Percentiles rank a stretch among this genome's conserved stretches.
These are phyloP conservation scores for Psix sp. DNA, from an alignment of 1,140 invertebrate genomes.

Conservation along the genomic window DNA sequence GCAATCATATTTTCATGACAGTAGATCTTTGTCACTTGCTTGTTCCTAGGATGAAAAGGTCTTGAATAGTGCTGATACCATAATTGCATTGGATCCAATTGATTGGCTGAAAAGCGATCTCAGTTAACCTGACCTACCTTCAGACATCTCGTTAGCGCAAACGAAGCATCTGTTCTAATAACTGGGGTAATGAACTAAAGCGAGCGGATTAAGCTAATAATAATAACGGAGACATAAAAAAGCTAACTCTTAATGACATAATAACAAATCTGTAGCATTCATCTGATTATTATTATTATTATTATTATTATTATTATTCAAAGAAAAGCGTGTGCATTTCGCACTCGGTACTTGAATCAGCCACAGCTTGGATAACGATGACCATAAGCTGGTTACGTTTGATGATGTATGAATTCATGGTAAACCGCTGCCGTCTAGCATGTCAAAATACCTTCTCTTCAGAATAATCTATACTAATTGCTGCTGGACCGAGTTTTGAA, in stretches of 20 bases:
- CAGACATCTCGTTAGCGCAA: constrained; percentile 9
- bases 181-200: constrained; percentile 32
- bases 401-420: constrained; percentile 64
- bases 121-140: background rate
- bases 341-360: constrained; percentile 51
- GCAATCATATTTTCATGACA: no score
- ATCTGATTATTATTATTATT: constrained; percentile 54
- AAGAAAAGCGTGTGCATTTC: constrained; percentile 46
- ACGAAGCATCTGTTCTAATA: constrained; percentile 14
- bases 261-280: constrained; percentile 38
- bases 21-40: no score
- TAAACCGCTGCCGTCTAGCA: constrained; percentile 61
- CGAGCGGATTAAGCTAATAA: constrained; percentile 18
- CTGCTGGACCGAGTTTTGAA: constrained; percentile 51
- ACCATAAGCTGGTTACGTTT: constrained; percentile 47
- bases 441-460: constrained; percentile 52
- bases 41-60: no score
- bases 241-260: constrained; percentile 9
- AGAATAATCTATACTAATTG: constrained; percentile 66
- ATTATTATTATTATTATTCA: no score
- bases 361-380: constrained; percentile 52
- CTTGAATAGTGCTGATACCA: no score
- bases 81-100: no score
- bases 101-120: background rate
- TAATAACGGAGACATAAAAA: constrained; percentile 22